Evolutionary conservation across 2,113 vertebrate genomes (phyloP), one percentile per base, ranked within the genome.

Genomic region (Grantiella picta): DNA sequence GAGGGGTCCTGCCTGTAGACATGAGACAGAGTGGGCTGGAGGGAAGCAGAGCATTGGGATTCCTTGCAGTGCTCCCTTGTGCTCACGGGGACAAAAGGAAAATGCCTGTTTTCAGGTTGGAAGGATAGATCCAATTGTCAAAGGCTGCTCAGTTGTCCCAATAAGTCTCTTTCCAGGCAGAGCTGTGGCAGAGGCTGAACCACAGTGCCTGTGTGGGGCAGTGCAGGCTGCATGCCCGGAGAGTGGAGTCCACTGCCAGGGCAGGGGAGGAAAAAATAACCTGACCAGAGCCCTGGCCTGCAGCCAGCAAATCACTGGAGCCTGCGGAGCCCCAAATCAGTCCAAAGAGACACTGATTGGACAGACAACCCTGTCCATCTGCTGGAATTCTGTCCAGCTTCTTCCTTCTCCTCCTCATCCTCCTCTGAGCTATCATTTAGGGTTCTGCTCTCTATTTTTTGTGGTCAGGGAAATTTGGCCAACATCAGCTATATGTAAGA

Each of bases 201-300:
- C 5, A 7, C 0, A 0, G 54, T 61, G 66, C 24, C 71, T 19
- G 57, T 1, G 1, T 5, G 10, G n/a, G 72, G 57, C 8, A 6
- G 59, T 1, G 4, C 2, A 4, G n/a, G 71, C 54, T 54, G 83
- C 27, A 10, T 1, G 2, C 57, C 35, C 0, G 0, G n/a, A 24
- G n/a, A 44, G 50, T 11, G 36, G 61, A 28, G 76, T 38, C 71
- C 44, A 5, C 52, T 57, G 45, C 1, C 3, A 65, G 31, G 87
- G 59, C 29, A 69, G 19, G 24, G 36, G n/a, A 69, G 61, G 23
- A 54, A 21, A 33, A 42, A 89, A 59, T 33, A 68, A 11, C 3
- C 52, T 22, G 15, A 29, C 38, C 18, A 17, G 38, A 60, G 66
- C 2, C 0, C 52, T 90, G 82, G 42, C 15, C 20, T 59, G 52